These are phyloP conservation scores for Malurus elegans DNA, from an alignment of 2,113 vertebrate genomes.

Conservation along the genomic window DNA sequence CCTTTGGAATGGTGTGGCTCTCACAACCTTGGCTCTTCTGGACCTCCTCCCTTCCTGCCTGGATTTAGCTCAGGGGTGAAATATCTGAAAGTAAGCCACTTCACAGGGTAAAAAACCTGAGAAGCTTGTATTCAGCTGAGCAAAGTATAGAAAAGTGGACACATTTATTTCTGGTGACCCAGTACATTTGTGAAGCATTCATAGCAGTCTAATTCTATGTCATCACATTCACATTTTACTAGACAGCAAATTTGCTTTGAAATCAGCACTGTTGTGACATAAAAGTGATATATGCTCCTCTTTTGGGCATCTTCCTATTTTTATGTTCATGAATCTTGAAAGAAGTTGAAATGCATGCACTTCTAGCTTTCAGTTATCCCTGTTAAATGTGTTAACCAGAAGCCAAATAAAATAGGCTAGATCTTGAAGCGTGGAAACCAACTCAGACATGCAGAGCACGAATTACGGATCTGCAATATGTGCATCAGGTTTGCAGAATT, in stretches of 20 bases:
- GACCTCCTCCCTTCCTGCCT: not conserved
- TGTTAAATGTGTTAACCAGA: constrained; percentile 33
- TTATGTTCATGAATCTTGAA: constrained; percentile 32
- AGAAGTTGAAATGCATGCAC: constrained; percentile 16
- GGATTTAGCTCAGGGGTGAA: not conserved
- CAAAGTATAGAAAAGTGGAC: not conserved
- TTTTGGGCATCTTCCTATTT: constrained; percentile 36
- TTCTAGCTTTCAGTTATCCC: constrained; percentile 20
- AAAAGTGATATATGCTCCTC: constrained; percentile 23
- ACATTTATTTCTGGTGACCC: not conserved
- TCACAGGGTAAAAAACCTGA: not conserved
- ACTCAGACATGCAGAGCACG: not conserved
- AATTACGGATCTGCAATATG: not conserved
- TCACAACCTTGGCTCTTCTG: not conserved
- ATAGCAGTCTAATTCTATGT: constrained; percentile 6
- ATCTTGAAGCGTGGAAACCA: constrained; percentile 11
- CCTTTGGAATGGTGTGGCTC: not conserved
- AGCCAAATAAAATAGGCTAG: constrained; percentile 45
- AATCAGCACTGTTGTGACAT: not conserved
- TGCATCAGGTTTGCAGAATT: constrained; percentile 19
- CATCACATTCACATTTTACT: not conserved
- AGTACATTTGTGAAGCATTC: not conserved
- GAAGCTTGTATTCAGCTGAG: not conserved
- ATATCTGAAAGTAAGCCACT: not conserved
- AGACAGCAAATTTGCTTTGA: constrained; percentile 7